Conservation (phyloP, 1,140 invertebrate genomes). For the Diabrotica undecimpunctata region DNA sequence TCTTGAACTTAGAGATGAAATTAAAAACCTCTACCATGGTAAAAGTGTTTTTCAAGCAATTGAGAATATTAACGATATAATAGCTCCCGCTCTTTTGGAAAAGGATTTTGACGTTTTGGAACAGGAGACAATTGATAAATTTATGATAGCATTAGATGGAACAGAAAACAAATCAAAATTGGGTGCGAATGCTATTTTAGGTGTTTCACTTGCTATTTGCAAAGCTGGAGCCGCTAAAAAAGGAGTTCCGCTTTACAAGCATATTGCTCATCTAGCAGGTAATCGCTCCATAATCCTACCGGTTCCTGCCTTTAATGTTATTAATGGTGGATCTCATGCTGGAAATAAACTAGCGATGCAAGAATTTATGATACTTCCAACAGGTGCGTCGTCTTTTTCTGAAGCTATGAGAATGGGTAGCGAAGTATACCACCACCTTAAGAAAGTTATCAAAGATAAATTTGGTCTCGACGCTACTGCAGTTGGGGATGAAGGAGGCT, state of each 20-base stretch:
- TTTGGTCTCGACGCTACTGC: slow-evolving; percentile 95
- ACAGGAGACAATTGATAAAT: slow-evolving; percentile 90
- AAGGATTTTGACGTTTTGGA: slow-evolving; percentile 82
- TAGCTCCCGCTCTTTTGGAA: slow-evolving; percentile 82
- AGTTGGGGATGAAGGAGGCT: slow-evolving; percentile 99
- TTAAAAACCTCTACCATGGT: slow-evolving; percentile 87
- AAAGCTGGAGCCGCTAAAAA: slow-evolving; percentile 97
- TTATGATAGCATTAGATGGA: slow-evolving; percentile 90
- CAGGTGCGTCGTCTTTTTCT: slow-evolving; percentile 84
- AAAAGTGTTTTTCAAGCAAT: slow-evolving; percentile 94
- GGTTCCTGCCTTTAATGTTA: slow-evolving; percentile 97
- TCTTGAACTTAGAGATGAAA: slow-evolving; percentile 90
- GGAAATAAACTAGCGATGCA: slow-evolving; percentile 99
- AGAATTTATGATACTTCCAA: slow-evolving; percentile 49
- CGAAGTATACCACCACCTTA: slow-evolving; percentile 96
- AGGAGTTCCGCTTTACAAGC: slow-evolving; percentile 79
- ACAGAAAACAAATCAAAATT: slow-evolving; percentile 95
- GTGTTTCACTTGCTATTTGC: slow-evolving; percentile 93
- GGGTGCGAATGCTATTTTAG: slow-evolving; percentile 95
- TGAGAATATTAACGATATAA: slow-evolving; percentile 82
- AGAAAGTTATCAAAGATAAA: slow-evolving; percentile 91
- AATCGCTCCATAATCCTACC: slow-evolving; percentile 89
- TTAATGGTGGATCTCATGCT: slow-evolving; percentile 98
- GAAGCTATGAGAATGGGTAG: slow-evolving; percentile 99
- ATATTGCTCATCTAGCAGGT: slow-evolving; percentile 91